Base-by-base conservation (phyloP, 2,888 invertebrate species). In the Sphinx pinastri region DNA sequence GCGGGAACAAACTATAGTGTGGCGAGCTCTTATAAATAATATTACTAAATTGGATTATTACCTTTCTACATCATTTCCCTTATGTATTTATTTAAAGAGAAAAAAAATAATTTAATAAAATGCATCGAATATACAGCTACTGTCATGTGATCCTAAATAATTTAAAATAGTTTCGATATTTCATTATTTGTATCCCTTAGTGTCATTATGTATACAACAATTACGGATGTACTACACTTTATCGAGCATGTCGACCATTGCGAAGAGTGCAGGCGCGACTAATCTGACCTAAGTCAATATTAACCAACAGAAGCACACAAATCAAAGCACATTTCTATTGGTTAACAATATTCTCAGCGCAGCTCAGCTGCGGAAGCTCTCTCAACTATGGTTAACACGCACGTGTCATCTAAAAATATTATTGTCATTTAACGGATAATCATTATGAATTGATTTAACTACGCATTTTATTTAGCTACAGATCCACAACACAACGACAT, bases 11-110 rank as follows among this genome's bases (percentile, higher is more conserved):
- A 12, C 49, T 13, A 13, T 31, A 63, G 49, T 63, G 63, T 63
- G 63, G 63, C 63, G 13, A 49, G 63, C 63, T 49, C 49, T 63
- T 49, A 63, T 47, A 19, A 63, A 47, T n/a, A 47, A 63, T 49
- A 16, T 49, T 63, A 63, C 63, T 49, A 25, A 63, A 63, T 49
- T 63, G 49, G 19, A 63, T 49, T 25, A 63, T 63, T 72, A 72
- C 71, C 71, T 71, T 38, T 71, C 71, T 68, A 63, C 63, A 63
- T 60, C 59, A 59, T 60, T 60, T 60, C 63, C 63, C 63, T 55
- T 57, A 57, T 45, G 54, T 57, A 55, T 38, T 47, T 51, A 68
- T 47, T 59, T 38, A 68, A 45, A 68, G 52, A 47, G 31, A 57
- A 51, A 51, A 31, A 58, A 59, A 59, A 49, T 47, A 13, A 52